These are phyloP conservation scores for Agraylea sexmaculata DNA, from an alignment of 1,140 invertebrate genomes.

Conservation along the genomic window DNA sequence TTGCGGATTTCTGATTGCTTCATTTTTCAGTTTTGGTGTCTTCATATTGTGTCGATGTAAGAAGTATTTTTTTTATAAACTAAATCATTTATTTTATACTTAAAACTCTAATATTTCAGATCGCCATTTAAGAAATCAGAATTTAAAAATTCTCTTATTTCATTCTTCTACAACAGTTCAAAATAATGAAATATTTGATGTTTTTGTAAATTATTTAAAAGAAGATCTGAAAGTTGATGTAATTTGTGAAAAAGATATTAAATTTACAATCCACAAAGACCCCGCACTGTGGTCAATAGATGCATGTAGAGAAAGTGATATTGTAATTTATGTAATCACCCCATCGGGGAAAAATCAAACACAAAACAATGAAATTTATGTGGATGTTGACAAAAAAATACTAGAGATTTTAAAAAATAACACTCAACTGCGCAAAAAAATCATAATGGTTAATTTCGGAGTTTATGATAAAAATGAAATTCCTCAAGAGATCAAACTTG, in stretches of 20 bases:
- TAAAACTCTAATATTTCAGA: constrained; percentile 13
- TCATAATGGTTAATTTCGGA: constrained; percentile 12
- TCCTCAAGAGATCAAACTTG: constrained; percentile 8
- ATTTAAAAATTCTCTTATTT: constrained; percentile 14
- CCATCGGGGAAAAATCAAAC: constrained; percentile 2
- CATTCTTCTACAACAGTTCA: constrained; percentile 9
- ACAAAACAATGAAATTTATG: constrained; percentile 7
- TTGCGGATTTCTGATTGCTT: no score
- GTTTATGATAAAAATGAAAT: constrained; percentile 7
- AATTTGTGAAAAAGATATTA: constrained; percentile 13
- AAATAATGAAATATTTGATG: constrained; percentile 9
- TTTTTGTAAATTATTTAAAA: constrained; percentile 10
- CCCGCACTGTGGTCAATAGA: constrained; percentile 18
- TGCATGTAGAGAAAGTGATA: constrained; percentile 9
- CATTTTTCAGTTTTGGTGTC: no score
- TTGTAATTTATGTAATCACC: constrained; percentile 12
- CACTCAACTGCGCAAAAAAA: constrained; percentile 6
- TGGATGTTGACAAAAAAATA: constrained; percentile 16
- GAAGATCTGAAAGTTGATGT: constrained; percentile 12
- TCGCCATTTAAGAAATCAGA: constrained; percentile 3
- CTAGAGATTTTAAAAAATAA: constrained; percentile 9
- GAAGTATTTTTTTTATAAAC: constrained; percentile 7
- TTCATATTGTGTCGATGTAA: no score
- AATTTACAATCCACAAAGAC: constrained; percentile 14
- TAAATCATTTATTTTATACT: background rate